Conservation (phyloP, 2,797 vertebrate species). For the Enteromius viviparus region DNA sequence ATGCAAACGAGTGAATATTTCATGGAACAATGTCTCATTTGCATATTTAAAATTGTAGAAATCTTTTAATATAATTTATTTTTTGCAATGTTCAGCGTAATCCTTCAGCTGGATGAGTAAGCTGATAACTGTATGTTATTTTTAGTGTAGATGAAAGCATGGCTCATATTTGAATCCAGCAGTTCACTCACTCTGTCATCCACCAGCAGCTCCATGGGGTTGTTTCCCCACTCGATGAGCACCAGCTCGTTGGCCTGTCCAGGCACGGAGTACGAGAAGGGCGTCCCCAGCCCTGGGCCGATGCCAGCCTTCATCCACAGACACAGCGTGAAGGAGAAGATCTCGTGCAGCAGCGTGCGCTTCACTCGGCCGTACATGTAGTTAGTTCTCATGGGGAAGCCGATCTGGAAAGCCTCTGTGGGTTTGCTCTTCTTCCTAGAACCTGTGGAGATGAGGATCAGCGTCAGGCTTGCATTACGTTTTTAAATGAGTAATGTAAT, state of each 20-base stretch:
- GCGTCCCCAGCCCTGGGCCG: slow-evolving; percentile 80
- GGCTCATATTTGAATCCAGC: too few species aligned
- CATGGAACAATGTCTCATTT: too few species aligned
- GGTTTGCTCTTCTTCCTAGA: slow-evolving; percentile 67
- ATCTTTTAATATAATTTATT: too few species aligned
- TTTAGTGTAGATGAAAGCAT: too few species aligned
- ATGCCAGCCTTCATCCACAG: slow-evolving; percentile 82
- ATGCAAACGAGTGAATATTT: too few species aligned
- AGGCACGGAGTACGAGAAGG: slow-evolving; percentile 86
- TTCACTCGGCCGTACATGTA: slow-evolving; percentile 85
- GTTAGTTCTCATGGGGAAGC: slow-evolving; percentile 85
- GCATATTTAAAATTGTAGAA: too few species aligned
- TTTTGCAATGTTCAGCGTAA: too few species aligned
- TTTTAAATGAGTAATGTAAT: not conserved
- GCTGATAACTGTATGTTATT: too few species aligned
- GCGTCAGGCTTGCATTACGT: not conserved
- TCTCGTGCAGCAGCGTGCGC: slow-evolving; percentile 80
- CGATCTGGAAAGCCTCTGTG: slow-evolving; percentile 79
- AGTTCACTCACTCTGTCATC: slow-evolving; percentile 75
- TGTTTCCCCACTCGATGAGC: slow-evolving; percentile 86
- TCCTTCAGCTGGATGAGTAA: too few species aligned
- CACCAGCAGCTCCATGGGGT: slow-evolving; percentile 84
- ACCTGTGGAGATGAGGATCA: slow-evolving; percentile 17
- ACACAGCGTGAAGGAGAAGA: slow-evolving; percentile 85
- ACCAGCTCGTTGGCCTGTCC: slow-evolving; percentile 87